Evolutionary conservation across 2,888 invertebrate genomes (phyloP).

Genomic region (Brachypalpus laphriformis): DNA sequence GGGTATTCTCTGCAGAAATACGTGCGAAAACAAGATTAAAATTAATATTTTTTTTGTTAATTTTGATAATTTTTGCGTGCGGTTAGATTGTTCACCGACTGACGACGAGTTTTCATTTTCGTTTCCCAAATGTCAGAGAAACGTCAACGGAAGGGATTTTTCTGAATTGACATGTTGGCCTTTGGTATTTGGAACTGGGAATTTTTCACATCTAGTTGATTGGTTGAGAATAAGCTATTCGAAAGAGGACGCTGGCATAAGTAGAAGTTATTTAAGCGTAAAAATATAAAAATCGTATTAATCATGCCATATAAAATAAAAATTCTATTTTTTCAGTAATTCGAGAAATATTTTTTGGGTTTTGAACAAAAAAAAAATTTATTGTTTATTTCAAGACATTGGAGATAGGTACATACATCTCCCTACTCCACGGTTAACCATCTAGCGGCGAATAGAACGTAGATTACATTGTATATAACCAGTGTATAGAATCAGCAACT

Average conservation of each 20-base stretch:
- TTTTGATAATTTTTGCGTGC: conserved; percentile 9
- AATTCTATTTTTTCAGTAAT: too few relatives aligned
- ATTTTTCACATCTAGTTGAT: conserved; percentile 18
- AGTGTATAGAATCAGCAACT: too few relatives aligned
- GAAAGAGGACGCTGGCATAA: neutral
- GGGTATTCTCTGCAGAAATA: neutral
- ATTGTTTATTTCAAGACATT: too few relatives aligned
- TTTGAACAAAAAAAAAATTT: too few relatives aligned
- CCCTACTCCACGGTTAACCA: too few relatives aligned
- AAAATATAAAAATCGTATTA: too few relatives aligned
- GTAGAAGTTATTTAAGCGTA: neutral
- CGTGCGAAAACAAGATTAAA: neutral
- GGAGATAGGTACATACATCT: too few relatives aligned
- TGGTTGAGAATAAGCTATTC: neutral
- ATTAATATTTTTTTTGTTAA: conserved; percentile 1
- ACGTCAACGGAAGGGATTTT: conserved; percentile 36
- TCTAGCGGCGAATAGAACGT: too few relatives aligned
- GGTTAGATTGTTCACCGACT: neutral
- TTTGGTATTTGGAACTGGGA: conserved; percentile 33
- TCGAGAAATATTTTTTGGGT: too few relatives aligned
- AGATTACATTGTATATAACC: too few relatives aligned
- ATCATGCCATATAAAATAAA: too few relatives aligned
- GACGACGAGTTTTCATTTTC: conserved; percentile 11
- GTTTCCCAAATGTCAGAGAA: conserved; percentile 29
- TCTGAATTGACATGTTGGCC: conserved; percentile 36